phyloP scores from a whole-genome alignment of 2,888 invertebrate genomes.

The Leptinotarsa haldemani region DNA sequence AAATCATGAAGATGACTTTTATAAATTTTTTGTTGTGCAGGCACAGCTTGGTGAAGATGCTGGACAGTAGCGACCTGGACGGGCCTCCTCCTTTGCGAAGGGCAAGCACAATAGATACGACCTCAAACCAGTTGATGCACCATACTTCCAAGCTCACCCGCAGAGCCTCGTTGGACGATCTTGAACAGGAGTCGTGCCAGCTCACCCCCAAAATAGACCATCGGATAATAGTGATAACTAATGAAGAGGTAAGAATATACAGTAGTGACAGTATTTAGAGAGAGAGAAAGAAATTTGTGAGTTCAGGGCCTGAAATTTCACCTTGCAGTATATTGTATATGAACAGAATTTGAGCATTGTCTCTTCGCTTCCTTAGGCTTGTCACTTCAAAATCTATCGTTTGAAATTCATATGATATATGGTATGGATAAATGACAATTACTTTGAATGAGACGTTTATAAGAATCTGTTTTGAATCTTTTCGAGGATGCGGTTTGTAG shows the following conservation, averaged over 20 bases:
- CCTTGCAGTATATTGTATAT: too few relatives aligned
- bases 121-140: constrained; percentile 53
- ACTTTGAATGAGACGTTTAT: too few relatives aligned
- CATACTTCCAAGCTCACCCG: constrained; percentile 71
- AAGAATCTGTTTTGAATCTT: too few relatives aligned
- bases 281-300: constrained; percentile 48
- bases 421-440: too few relatives aligned
- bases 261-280: too few relatives aligned
- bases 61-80: constrained; percentile 77
- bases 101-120: constrained; percentile 63
- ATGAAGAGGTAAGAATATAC: constrained; percentile 73
- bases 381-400: too few relatives aligned
- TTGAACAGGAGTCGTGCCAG: constrained; percentile 85
- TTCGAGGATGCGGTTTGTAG: too few relatives aligned
- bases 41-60: constrained; percentile 83
- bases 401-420: too few relatives aligned
- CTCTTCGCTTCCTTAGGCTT: too few relatives aligned
- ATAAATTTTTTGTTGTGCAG: constrained; percentile 59
- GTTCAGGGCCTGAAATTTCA: too few relatives aligned
- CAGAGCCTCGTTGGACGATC: constrained; percentile 81
- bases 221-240: constrained; percentile 80
- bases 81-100: constrained; percentile 78
- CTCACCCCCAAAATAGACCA: constrained; percentile 85
- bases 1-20: too few relatives aligned
- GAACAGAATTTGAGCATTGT: too few relatives aligned